Base-by-base conservation (phyloP, 2,888 invertebrate species). In the Anodontia alba region DNA sequence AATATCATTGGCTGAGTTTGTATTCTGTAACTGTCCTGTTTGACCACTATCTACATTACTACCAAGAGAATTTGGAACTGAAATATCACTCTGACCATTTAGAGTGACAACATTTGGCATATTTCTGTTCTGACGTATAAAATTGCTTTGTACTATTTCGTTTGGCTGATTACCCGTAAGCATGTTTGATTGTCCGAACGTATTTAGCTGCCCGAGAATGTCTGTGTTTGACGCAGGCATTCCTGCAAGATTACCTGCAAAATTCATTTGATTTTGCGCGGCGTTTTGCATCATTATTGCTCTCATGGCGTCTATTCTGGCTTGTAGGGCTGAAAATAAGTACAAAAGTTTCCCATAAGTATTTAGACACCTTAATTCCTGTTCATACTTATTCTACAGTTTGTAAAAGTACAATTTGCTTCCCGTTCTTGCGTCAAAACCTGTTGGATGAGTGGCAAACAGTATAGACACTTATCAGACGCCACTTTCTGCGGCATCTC, bases 181-280 rank as follows among this genome's bases (percentile, higher is more conserved):
- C n/a, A n/a, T 54, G 26, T 54, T 54, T 8, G 29, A 33, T 33
- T 62, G 62, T 62, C 33, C 12, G 33, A 62, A 38, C n/a, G 54
- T 54, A n/a, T 54, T 54, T 33, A 62, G n/a, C 23, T 62, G 62
- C 29, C 62, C 29, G 33, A 62, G n/a, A 33, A 62, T 62, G 62
- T 62, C 62, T 33, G 31, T 17, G 33, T 33, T 33, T 33, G 62
- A 33, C 3, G 29, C 10, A 1, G 62, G 33, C 23, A 2, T 2
- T 33, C 33, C 33, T 10, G 3, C 5, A 17, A 10, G 1, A 17
- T 20, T 29, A 20, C 29, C 10, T 33, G 29, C 3, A 62, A 23
- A 17, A 33, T 62, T 62, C 33, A 62, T 31, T 17, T 29, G 10
- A 17, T 62, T 62, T 33, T 62, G 33, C 33, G 20, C 1, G 1